Conservation (phyloP, 2,797 vertebrate genomes). For the Lateolabrax maculatus region DNA sequence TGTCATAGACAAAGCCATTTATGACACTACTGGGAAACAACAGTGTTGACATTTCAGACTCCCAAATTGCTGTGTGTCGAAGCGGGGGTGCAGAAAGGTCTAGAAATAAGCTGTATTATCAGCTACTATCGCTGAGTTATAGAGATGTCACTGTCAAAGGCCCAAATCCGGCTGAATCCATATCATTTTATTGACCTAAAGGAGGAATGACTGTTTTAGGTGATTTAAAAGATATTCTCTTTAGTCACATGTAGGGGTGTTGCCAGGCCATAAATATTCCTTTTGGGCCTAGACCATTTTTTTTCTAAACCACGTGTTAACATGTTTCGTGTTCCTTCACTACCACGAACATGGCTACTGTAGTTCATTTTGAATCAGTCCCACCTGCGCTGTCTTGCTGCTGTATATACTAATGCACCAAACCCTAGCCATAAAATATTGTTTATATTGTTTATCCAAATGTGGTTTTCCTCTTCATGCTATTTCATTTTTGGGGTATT, state of each 20-base stretch:
- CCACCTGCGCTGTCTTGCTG: background rate
- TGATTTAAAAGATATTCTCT: background rate
- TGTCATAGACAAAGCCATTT: conserved; percentile 31
- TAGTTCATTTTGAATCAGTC: background rate
- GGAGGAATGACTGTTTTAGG: background rate
- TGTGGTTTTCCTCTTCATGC: background rate
- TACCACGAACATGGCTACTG: background rate
- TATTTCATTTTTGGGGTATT: no score
- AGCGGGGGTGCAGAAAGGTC: background rate
- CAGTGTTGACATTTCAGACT: conserved; percentile 54
- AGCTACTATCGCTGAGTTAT: conserved; percentile 20
- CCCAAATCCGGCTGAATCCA: background rate
- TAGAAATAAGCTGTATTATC: conserved; percentile 25
- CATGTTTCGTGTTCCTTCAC: background rate
- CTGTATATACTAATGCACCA: background rate
- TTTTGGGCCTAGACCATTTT: background rate
- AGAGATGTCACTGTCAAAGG: conserved; percentile 20
- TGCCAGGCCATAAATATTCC: background rate
- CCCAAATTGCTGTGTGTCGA: conserved; percentile 26
- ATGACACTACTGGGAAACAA: conserved; percentile 40
- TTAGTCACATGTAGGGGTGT: background rate
- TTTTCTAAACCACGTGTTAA: background rate
- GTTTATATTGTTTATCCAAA: no score
- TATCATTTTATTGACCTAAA: background rate
- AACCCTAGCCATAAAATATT: background rate